Conservation (phyloP, 2,888 invertebrate species). For the Eupithecia tripunctaria region DNA sequence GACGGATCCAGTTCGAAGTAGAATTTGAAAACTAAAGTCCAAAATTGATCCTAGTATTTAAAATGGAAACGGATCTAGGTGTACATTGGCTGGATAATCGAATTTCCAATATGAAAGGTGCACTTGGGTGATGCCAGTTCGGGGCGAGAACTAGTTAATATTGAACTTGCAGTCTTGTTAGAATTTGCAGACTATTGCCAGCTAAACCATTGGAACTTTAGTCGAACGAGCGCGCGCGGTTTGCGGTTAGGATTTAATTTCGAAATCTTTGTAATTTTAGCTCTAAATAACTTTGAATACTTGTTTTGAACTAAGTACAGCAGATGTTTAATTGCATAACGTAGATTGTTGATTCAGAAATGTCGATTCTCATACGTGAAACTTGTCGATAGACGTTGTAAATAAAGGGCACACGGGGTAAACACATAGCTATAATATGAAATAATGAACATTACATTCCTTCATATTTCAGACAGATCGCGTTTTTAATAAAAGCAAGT, state of each 20-base stretch:
- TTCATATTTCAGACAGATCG: no score
- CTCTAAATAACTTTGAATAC: not conserved
- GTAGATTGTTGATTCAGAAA: not conserved
- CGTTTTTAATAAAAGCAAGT: no score
- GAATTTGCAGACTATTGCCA: slow-evolving; percentile 16
- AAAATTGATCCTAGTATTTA: not conserved
- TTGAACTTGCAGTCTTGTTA: slow-evolving; percentile 20
- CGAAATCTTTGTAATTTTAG: not conserved
- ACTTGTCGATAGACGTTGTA: not conserved
- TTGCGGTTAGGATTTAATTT: not conserved
- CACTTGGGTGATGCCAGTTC: slow-evolving; percentile 7
- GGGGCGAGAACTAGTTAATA: slow-evolving; percentile 11
- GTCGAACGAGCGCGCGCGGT: not conserved
- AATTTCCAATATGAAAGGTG: not conserved
- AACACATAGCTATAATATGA: not conserved
- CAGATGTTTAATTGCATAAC: not conserved
- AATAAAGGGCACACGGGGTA: no score
- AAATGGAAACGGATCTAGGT: not conserved
- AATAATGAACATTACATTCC: no score
- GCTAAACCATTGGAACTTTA: not conserved
- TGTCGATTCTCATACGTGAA: not conserved
- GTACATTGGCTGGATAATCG: not conserved
- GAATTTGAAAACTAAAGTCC: not conserved
- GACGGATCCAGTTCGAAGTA: no score
- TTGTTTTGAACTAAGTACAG: not conserved